Conservation (phyloP, 2,797 vertebrate species). For the Uromys caudimaculatus region DNA sequence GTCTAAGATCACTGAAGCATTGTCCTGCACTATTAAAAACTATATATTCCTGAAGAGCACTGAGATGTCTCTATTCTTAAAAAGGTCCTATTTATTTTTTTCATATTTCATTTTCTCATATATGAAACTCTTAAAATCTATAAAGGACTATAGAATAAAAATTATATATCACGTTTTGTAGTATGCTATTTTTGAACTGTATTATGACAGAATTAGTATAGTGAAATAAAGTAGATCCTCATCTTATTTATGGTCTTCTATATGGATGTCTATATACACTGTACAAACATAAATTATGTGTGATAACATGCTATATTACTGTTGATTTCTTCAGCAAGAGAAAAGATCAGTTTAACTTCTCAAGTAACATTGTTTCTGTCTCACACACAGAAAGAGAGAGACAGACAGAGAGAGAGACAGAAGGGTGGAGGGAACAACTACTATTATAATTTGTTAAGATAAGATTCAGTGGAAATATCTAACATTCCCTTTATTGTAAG, state of each 20-base stretch:
- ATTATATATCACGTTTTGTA: not conserved
- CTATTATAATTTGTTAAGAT: conserved; percentile 21
- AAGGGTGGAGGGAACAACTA: not conserved
- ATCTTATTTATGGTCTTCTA: not conserved
- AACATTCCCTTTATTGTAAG: not conserved
- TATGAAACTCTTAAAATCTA: conserved; percentile 31
- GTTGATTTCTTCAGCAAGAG: not conserved
- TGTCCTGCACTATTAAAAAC: not conserved
- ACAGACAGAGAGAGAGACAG: not conserved
- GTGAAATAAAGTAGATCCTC: not conserved
- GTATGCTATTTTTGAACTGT: not conserved
- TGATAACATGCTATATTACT: not conserved
- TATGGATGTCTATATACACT: not conserved
- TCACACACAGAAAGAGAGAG: not conserved
- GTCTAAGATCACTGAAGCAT: not conserved
- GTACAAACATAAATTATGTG: not conserved
- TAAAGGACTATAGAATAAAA: not conserved
- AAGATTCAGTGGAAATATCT: not conserved
- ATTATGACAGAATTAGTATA: not conserved
- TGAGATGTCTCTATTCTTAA: not conserved
- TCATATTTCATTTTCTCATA: not conserved
- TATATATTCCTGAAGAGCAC: not conserved
- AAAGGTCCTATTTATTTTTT: not conserved
- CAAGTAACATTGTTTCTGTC: not conserved
- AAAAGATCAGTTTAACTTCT: conserved; percentile 6